Evolutionary conservation across 2,888 invertebrate species (phyloP), one percentile per base, ranked within the genome.

Genomic region (Eupeodes luniger): DNA sequence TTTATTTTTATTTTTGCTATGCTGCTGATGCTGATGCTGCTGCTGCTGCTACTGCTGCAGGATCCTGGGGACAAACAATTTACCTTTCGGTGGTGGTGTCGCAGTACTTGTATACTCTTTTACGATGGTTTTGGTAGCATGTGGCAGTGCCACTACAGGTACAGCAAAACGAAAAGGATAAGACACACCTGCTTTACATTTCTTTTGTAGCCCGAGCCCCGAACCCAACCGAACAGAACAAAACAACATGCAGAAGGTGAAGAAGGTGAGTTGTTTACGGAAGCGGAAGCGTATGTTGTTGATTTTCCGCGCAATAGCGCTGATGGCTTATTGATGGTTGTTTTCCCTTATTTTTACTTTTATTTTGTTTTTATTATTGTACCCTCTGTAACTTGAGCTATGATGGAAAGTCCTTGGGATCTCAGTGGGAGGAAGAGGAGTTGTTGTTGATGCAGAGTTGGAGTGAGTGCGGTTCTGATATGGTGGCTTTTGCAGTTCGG

Each of bases 291-390:
- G 81, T 81, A 51, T 86, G 74, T 64, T 79, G 79, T 76, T 76
- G 79, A 79, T 76, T 80, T 64, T 83, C 36, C 70, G 75, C 79
- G 69, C 80, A 72, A 80, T 79, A 72, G 76, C 69, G 79, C 76
- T 87, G 80, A 76, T 83, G 67, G 87, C 70, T 83, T 87, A 87
- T 87, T 83, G 83, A 87, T 83, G 80, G 87, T 66, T 80, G 76
- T 67, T 83, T 80, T 72, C 62, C 70, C 40, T 69, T 51, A 59
- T 55, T 34, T 75, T 69, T 51, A 59, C 47, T 34, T 75, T 64
- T 47, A 4, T 40, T n/a, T 59, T 69, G 34, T n/a, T 61, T 19
- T 59, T 59, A 27, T 34, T 16, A 4, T 55, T 16, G 59, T 14
- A 14, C 47, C 55, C 14, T 36, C 51, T 40, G 62, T 9, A 36